A percentile compares a stretch with the other conserved stretches of the same genome.
These are phyloP conservation scores for Drosophila vallismaia DNA, from an alignment of 2,888 invertebrate species.

Conservation along the genomic window DNA sequence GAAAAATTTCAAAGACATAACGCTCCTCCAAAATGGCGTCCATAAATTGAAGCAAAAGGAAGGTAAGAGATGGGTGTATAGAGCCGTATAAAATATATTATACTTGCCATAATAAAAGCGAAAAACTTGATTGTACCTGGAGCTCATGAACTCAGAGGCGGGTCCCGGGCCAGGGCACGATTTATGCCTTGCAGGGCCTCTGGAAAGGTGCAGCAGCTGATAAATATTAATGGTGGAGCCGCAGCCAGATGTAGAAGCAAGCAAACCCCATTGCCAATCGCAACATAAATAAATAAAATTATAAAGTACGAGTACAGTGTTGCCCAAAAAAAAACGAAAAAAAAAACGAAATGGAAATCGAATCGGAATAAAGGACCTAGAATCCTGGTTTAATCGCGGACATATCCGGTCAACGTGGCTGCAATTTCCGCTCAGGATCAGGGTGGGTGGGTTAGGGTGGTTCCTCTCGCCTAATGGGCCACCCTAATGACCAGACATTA, in stretches of 20 bases:
- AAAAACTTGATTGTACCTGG: constrained; percentile 72
- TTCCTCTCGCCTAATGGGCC: constrained; percentile 52
- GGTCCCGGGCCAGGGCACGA: constrained; percentile 14
- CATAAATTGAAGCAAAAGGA: constrained; percentile 56
- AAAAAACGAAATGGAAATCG: constrained; percentile 14
- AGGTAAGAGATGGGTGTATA: constrained; percentile 32
- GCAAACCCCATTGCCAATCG: constrained; percentile 12
- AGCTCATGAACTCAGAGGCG: constrained; percentile 33
- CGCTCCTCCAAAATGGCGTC: constrained; percentile 56
- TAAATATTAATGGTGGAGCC: constrained; percentile 46
- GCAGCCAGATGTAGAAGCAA: constrained; percentile 12
- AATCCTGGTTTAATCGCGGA: constrained; percentile 53
- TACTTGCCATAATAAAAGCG: constrained; percentile 63
- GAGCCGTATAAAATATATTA: constrained; percentile 67
- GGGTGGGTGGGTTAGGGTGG: background rate
- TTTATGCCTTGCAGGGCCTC: constrained; percentile 35
- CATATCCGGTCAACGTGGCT: constrained; percentile 62
- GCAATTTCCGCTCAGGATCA: constrained; percentile 63
- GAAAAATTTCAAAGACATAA: constrained; percentile 68
- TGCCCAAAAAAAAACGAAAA: constrained; percentile 2
- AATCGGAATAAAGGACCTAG: background rate
- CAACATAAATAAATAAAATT: constrained; percentile 44
- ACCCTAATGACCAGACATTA: constrained; percentile 76
- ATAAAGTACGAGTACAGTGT: constrained; percentile 20
- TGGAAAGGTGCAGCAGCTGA: constrained; percentile 39